Percentiles rank a stretch among this genome's conserved stretches.
phyloP scores from a whole-genome alignment of 2,888 invertebrate genomes.

The Drosophila pseudotakahashii region DNA sequence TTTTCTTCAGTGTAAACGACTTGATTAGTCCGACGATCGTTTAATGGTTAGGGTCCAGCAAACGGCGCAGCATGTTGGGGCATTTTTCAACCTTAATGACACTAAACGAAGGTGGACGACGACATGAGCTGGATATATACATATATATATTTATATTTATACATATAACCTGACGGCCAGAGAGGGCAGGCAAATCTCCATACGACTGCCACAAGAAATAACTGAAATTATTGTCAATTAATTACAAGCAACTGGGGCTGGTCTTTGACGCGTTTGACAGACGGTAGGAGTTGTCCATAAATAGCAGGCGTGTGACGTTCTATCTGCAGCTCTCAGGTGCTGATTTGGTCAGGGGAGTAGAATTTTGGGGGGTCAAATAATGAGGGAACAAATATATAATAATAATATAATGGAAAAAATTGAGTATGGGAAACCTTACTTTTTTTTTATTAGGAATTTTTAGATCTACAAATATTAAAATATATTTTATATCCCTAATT shows the following conservation, averaged over 20 bases:
- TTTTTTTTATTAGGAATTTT: no score
- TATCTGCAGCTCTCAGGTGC: slow-evolving; percentile 38
- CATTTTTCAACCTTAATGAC: slow-evolving; percentile 74
- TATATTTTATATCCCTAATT: no score
- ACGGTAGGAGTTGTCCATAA: slow-evolving; percentile 72
- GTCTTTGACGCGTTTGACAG: slow-evolving; percentile 76
- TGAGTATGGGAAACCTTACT: no score
- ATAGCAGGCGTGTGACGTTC: slow-evolving; percentile 60
- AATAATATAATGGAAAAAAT: no score
- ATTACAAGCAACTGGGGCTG: slow-evolving; percentile 69
- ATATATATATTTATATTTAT: background rate
- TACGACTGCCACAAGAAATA: slow-evolving; percentile 65
- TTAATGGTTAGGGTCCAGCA: slow-evolving; percentile 47
- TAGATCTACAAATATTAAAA: no score
- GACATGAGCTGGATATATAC: slow-evolving; percentile 34
- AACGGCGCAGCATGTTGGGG: slow-evolving; percentile 54
- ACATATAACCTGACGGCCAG: slow-evolving; percentile 4
- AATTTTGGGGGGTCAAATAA: no score
- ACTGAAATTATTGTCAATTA: slow-evolving; percentile 79
- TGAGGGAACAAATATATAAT: no score
- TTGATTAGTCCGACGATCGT: slow-evolving; percentile 17
- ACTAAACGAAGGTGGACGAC: slow-evolving; percentile 62
- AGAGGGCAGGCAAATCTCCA: slow-evolving; percentile 37
- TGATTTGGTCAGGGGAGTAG: slow-evolving; percentile 18
- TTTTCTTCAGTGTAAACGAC: background rate